Conservation (phyloP, 2,797 vertebrate genomes). For the Brachyrhaphis roseni region DNA sequence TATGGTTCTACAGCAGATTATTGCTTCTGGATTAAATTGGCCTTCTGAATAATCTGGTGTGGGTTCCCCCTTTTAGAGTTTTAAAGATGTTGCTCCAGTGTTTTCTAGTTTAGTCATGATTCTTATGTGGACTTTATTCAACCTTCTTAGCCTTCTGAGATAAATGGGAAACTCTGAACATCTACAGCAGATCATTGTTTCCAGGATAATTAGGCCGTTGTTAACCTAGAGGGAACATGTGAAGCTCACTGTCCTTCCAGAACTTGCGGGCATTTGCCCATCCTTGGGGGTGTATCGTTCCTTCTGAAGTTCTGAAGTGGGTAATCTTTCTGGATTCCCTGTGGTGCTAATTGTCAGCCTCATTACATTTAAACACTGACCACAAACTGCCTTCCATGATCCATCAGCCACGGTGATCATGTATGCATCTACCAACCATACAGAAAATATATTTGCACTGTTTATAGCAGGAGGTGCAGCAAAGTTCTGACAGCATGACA, state of each 20-base stretch:
- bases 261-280: not conserved
- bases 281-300: not conserved
- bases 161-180: not conserved
- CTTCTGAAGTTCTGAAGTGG: conserved; percentile 12
- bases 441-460: conserved; percentile 64
- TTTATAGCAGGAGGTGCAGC: conserved; percentile 51
- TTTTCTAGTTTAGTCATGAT: not conserved
- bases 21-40: conserved; percentile 8
- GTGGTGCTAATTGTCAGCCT: conserved; percentile 89
- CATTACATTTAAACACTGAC: conserved; percentile 73
- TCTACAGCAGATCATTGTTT: not conserved
- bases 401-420: conserved; percentile 50
- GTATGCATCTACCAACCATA: conserved; percentile 45
- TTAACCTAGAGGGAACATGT: not conserved
- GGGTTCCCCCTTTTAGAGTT: not conserved
- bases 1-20: conserved; percentile 30
- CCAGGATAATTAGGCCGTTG: not conserved
- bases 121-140: not conserved
- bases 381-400: conserved; percentile 73
- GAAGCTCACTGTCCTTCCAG: not conserved
- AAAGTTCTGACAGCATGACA: conserved; percentile 32
- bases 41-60: not conserved
- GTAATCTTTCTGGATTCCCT: conserved; percentile 73
- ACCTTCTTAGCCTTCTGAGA: not conserved
- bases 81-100: not conserved